Base-by-base conservation (phyloP, 1,140 invertebrate genomes). In the Thaumetopoea pityocampa region DNA sequence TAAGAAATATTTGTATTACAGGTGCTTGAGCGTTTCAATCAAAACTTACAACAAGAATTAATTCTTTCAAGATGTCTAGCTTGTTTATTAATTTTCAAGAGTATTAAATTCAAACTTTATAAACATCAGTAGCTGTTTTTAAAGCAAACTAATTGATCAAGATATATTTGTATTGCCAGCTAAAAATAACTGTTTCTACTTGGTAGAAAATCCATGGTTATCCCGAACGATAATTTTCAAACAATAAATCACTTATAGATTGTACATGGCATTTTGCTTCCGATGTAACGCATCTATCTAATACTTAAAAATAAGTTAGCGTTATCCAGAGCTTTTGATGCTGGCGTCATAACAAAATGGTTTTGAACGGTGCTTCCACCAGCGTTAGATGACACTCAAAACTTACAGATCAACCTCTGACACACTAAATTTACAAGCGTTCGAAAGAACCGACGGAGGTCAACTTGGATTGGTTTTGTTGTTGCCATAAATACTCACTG, bases 301-400 rank as follows among this genome's bases (percentile, higher is more conserved):
- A 27, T 59, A 63, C 63, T 71, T 67, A 71, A 77, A 68, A 77
- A 73, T 72, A 68, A 72, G 65, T 69, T 55, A 51, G 49, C 50
- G 53, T 59, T 59, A 63, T 57, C 61, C 59, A 20, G 24, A 47
- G 38, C 51, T 48, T 65, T 68, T 68, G 62, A 63, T 50, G 51
- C 55, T 40, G 56, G 51, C 65, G 60, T 65, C 57, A 65, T 67
- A 67, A 69, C 70, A 71, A 63, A 73, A 66, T 47, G 53, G 38
- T 58, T 41, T 36, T 19, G 9, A 27, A 29, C 34, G 34, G 19
- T 15, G 10, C 11, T 1, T 18, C 10, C 14, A 53, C 70, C 58
- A 68, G 7, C 32, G 15, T 51, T 53, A 43, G 19, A 22, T 44
- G 60, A 65, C 23, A 57, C 23, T 2, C 14, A 6, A 17, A 22